These are phyloP conservation scores for Noctilio leporinus DNA, from an alignment of 2,113 vertebrate species.

Conservation along the genomic window DNA sequence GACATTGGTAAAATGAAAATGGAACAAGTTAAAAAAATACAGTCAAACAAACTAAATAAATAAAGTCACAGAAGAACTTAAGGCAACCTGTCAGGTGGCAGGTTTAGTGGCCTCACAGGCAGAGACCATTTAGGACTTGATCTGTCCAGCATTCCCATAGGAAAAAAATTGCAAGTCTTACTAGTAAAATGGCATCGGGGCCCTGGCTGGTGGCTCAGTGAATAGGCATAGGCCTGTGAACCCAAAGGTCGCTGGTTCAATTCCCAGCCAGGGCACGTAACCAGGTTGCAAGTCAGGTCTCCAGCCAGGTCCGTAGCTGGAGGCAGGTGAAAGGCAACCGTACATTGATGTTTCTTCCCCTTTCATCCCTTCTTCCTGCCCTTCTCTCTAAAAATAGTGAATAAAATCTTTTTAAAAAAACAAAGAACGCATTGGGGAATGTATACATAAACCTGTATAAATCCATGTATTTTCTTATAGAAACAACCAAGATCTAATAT, in stretches of 20 bases:
- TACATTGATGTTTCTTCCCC: no score
- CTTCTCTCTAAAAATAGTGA: no score
- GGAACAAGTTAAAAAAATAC: background rate
- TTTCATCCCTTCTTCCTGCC: no score
- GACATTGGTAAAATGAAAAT: background rate
- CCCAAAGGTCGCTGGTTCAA: no score
- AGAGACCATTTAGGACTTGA: background rate
- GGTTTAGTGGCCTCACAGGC: background rate
- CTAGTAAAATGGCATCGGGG: background rate
- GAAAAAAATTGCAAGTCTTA: background rate
- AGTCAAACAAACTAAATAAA: background rate
- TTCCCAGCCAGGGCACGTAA: no score
- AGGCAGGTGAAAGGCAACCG: no score
- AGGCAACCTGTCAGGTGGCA: background rate
- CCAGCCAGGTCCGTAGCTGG: no score
- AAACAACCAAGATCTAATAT: background rate
- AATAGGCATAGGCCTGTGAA: no score
- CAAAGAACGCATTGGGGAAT: background rate
- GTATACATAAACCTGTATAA: background rate
- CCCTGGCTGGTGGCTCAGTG: no score
- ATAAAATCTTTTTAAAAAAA: no score
- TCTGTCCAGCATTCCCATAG: background rate
- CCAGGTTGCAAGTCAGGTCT: no score
- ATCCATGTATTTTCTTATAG: background rate
- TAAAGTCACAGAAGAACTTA: rapidly evolving